Evolutionary conservation across 1,140 invertebrate species (phyloP), one percentile per base, ranked within the genome.

Genomic region (Leguminivora glycinivorella): DNA sequence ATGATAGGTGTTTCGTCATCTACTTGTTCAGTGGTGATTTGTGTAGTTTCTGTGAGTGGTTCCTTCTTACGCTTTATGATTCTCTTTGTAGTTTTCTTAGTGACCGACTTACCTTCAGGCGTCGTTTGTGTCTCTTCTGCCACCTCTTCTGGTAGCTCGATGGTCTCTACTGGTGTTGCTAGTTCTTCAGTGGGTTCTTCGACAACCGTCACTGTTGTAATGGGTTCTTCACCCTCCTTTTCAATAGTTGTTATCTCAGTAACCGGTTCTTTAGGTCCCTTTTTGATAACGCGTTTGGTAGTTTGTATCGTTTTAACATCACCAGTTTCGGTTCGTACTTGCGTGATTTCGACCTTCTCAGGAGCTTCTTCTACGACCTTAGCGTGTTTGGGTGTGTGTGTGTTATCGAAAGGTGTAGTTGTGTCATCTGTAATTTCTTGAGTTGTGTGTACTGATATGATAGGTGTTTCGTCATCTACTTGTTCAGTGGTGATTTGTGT

Each of bases 221-320:
- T 77, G 1, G 89, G 83, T 19, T 83, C 69, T 66, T 89, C 83
- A 25, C 86, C 84, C 6, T 90, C 84, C 67, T 92, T 89, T 74
- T 92, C 88, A 2, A 91, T 76, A 0, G 88, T 92, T 52, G 92
- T 85, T 40, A 92, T 90, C 58, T 86, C 84, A 0, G 83, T 91
- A 1, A 89, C 74, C 74, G 89, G 83, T 78, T 92, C 74, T 14
- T 83, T 85, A 1, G 84, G 81, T 5, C 88, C 90, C 31, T 82
- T 88, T 68, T 88, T 85, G 5, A 84, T 85, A 0, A 87, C 74
- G 0, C 84, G 83, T n/a, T 88, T 89, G 9, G 80, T 86, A 0
- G 80, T 80, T 14, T 83, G 84, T n/a, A 78, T 84, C 40, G 86
- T 89, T 72, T 85, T 83, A 14, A 77, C 77, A 34, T 72, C 72